Conservation (phyloP, 2,113 vertebrate species). For the pig (Sus scrofa) region DNA sequence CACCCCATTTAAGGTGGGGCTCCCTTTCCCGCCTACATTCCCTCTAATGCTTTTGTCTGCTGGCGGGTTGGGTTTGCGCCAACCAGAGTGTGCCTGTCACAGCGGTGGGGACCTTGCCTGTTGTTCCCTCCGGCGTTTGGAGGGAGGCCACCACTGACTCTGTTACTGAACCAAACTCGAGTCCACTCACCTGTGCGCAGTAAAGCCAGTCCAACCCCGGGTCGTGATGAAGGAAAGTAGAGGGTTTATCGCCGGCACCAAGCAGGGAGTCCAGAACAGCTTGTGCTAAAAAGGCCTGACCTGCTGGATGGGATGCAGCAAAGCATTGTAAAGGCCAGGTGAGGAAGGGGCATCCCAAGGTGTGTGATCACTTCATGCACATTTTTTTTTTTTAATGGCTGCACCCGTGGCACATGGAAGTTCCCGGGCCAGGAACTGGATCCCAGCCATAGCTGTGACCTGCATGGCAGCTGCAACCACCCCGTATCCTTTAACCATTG, state of each 20-base stretch:
- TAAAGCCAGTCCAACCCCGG: neutral
- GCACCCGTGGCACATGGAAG: no score
- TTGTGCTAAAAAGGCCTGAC: neutral
- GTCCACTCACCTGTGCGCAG: no score
- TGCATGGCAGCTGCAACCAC: no score
- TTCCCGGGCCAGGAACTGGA: no score
- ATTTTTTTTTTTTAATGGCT: no score
- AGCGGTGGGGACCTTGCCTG: no score
- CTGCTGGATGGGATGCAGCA: neutral
- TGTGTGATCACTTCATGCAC: neutral
- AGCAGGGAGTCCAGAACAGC: neutral
- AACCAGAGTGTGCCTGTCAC: rapidly evolving
- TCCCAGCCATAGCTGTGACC: no score
- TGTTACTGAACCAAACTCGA: neutral
- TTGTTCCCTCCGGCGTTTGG: neutral
- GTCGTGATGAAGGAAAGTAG: neutral
- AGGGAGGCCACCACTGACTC: neutral
- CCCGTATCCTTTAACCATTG: no score
- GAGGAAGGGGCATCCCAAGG: neutral
- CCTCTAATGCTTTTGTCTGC: neutral
- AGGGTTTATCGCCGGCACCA: neutral
- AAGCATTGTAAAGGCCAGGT: neutral
- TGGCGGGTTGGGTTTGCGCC: neutral
- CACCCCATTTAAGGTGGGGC: neutral
- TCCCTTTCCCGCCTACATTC: rapidly evolving